These are phyloP conservation scores for Eubucco bourcierii DNA, from an alignment of 2,113 vertebrate genomes.

Conservation along the genomic window DNA sequence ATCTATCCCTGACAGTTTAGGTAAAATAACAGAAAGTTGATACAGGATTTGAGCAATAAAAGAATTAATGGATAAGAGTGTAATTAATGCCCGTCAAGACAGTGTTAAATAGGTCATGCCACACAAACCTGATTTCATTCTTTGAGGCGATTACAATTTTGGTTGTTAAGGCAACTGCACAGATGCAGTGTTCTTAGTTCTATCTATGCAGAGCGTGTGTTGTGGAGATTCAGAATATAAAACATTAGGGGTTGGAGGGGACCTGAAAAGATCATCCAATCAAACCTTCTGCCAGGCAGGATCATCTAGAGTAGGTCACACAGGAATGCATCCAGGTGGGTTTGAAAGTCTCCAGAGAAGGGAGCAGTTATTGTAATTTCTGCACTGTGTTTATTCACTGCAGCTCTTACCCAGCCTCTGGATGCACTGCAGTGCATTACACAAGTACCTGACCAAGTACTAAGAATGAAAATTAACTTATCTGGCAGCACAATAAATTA, in stretches of 20 bases:
- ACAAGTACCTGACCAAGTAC: background rate
- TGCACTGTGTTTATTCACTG: background rate
- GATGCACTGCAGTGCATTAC: background rate
- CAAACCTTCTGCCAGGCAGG: too few species aligned
- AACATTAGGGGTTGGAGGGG: background rate
- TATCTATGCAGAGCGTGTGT: background rate
- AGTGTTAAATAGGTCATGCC: conserved; percentile 51
- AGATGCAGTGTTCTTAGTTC: background rate
- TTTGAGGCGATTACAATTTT: background rate
- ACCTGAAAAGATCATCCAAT: too few species aligned
- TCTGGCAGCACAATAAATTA: background rate
- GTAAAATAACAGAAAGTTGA: conserved; percentile 42
- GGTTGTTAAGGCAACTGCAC: conserved; percentile 13
- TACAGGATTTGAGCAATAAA: conserved; percentile 31
- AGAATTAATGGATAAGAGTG: background rate
- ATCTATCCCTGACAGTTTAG: background rate
- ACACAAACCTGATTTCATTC: conserved; percentile 38
- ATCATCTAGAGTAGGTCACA: too few species aligned
- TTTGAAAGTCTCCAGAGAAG: too few species aligned
- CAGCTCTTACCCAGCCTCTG: background rate
- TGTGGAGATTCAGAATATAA: background rate
- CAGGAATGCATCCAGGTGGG: too few species aligned
- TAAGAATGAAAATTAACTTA: background rate
- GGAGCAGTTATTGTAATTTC: background rate
- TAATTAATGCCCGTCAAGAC: background rate